Evolutionary conservation across 1,140 invertebrate species (phyloP), one percentile per base, ranked within the genome.

Genomic region (Nilaparvata lugens): DNA sequence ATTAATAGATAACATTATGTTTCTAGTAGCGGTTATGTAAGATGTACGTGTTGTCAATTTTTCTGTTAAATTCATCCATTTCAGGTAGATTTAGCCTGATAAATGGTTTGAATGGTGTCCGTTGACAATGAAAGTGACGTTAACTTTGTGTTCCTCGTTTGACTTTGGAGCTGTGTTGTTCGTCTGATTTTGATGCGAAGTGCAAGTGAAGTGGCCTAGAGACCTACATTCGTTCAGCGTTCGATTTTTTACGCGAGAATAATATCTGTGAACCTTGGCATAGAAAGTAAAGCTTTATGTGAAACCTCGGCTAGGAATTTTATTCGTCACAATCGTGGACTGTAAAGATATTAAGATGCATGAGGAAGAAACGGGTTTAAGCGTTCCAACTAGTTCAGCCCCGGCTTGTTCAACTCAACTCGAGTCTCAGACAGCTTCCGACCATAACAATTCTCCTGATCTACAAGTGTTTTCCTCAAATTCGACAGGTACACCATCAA

Each of bases 131-230:
- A 64, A 64, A 64, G 63, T 64, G 40, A 61, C 53, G 40, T 53
- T 61, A 55, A 35, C 31, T 42, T 35, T 35, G 58, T 64, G 71
- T 68, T 56, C 61, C 63, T 70, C 62, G 65, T 65, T 73, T 75
- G 72, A 73, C 65, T 69, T 59, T 63, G 19, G 54, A 67, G 67
- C 31, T 35, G 31, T 35, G 31, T 35, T 35, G 31, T 35, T 73
- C 68, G 70, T 73, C 72, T 71, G 71, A 73, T 56, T 55, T 62
- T 65, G 67, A 76, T 79, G 78, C 75, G 79, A 80, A 79, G 79
- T 81, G 79, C 79, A 80, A 82, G 79, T 80, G 76, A 79, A 81
- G 79, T 82, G 81, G 79, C 81, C 81, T 81, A 82, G 75, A 82
- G 81, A 83, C 80, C 80, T 82, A 82, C 79, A 82, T 82, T 81